Conservation (phyloP, 2,113 vertebrate genomes). For the Hippocampus abdominalis region DNA sequence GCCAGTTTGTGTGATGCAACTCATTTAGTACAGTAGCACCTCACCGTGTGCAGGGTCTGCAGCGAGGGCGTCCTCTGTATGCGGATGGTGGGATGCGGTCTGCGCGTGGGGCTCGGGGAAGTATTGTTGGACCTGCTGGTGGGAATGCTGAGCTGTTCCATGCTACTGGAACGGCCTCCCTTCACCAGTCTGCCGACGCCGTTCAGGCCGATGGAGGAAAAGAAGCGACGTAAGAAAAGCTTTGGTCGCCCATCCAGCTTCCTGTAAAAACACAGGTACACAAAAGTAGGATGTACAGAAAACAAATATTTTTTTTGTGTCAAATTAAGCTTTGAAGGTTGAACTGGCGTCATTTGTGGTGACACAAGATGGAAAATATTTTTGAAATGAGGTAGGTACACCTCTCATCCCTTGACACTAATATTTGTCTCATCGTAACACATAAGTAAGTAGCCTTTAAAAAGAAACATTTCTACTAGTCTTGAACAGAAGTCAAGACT, state of each 20-base stretch:
- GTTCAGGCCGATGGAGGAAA: conserved; percentile 83
- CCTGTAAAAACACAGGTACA: conserved; percentile 28
- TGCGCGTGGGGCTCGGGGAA: conserved; percentile 58
- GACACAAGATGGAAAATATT: background rate
- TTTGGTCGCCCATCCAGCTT: conserved; percentile 68
- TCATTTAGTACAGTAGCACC: conserved; percentile 22
- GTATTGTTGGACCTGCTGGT: conserved; percentile 29
- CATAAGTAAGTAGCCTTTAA: no score
- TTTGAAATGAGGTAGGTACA: no score
- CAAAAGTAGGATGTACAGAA: background rate
- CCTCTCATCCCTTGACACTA: no score
- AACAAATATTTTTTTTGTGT: no score
- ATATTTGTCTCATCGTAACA: no score
- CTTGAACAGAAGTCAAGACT: no score
- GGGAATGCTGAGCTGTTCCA: conserved; percentile 80
- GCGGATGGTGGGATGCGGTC: conserved; percentile 17
- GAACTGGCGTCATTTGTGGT: background rate
- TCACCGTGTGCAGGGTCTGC: conserved; percentile 84
- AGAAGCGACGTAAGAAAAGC: conserved; percentile 82
- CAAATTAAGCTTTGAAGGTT: no score
- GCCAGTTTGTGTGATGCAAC: background rate
- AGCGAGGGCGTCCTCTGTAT: conserved; percentile 84
- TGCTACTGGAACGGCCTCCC: conserved; percentile 85
- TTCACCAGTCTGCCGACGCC: conserved; percentile 81
- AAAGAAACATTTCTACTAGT: no score